Base-by-base conservation (phyloP, 2,797 vertebrate species). In the Siniperca obscura region DNA sequence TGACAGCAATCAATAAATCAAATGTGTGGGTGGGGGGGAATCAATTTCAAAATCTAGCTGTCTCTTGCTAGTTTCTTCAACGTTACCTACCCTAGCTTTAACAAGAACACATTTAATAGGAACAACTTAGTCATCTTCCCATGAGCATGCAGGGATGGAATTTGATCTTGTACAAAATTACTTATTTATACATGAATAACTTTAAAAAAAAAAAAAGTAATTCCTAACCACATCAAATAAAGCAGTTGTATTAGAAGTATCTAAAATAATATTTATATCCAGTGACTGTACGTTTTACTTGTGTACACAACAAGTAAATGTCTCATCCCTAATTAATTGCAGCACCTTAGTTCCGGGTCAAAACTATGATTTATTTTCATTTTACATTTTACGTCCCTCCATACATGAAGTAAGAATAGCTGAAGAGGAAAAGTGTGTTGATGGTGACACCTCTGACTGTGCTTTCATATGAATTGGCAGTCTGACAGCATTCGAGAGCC, bases 401-500 rank as follows among this genome's bases (percentile, higher is more conserved):
- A 60, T 68, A 75, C 69, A 46, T 83, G 36, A 74, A 76, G 69
- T 82, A 73, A 83, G 77, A 70, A 52, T 70, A 70, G 64, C 74
- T 65, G 36, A 59, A 79, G 82, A 81, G 74, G 48, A 53, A 50
- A 77, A 74, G 80, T 57, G 73, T 85, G 89, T 87, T 67, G 85
- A 80, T 38, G 52, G 72, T 83, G 86, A 89, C 87, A 74, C 88
- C 87, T 89, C 89, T 75, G 90, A 82, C 78, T 81, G 83, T 78
- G 79, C 52, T 62, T 90, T 85, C 70, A 74, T 78, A 68, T 82
- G 77, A 91, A 66, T 75, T 91, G 89, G 93, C 92, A 82, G 83
- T 82, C 77, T 89, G 86, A 88, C 86, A 83, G 87, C 36, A 21
- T 83, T 77, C 62, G 64, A 88, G 90, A 80, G 89, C 84, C 40